Base-by-base conservation (phyloP, 2,797 vertebrate genomes). In the Tenualosa ilisha region DNA sequence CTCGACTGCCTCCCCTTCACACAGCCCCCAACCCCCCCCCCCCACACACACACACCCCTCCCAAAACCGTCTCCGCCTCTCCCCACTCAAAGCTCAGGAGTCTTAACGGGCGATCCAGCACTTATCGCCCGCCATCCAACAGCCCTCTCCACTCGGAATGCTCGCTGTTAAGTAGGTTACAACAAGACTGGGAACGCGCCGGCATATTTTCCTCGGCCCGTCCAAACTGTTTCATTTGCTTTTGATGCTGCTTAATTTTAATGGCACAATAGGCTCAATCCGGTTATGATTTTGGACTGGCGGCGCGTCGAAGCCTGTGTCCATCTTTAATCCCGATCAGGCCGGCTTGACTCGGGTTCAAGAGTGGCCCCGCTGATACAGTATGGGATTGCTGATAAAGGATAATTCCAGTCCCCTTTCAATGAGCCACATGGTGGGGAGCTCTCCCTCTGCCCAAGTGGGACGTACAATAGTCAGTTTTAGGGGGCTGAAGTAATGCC, bases 351-450 rank as follows among this genome's bases (percentile, higher is more conserved):
- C 85, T 91, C 86, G 72, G 85, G 88, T 87, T 88, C 89, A 84
- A 89, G 88, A 91, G 85, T 83, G 86, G 86, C 61, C 89, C 91
- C 91, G 86, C 83, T 90, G 91, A 88, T 88, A 87, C 92, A 89
- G 91, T 88, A 91, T 92, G 92, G 90, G 87, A 91, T 87, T 89
- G 90, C 91, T 91, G 92, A 92, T 92, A 92, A 92, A 91, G 90
- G 86, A 86, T 91, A 89, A 92, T 91, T 91, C 92, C 86, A 61
- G 85, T 68, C 86, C 82, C 7, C 75, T 86, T 79, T 88, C 85
- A 86, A 86, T 84, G 86, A 86, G 88, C 85, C 89, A 89, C 89
- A 91, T 89, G 88, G 88, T 87, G 87, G 84, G 86, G 51, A 84
- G n/a, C 85, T 86, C 83, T 86, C 82, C 72, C 59, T 53, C 20